phyloP scores from a whole-genome alignment of 2,113 vertebrate species.

The Dasyornis broadbenti region DNA sequence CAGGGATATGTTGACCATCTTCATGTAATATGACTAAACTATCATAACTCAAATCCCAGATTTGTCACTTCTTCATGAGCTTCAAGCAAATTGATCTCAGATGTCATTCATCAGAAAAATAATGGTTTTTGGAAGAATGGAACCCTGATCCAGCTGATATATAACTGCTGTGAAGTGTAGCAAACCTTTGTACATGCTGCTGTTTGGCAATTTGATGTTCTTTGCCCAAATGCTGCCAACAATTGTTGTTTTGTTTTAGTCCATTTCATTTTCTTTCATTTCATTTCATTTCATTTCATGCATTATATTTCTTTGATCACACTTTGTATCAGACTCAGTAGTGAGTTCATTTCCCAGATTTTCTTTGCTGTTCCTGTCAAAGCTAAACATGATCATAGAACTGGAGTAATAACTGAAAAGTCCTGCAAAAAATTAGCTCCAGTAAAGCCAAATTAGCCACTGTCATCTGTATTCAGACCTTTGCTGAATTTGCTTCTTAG shows the following conservation, averaged over 20 bases:
- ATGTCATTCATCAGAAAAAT: not conserved
- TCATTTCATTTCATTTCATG: not conserved
- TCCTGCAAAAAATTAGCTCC: not conserved
- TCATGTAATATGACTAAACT: not conserved
- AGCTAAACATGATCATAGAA: not conserved
- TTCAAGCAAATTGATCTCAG: not conserved
- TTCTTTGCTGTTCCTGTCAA: not conserved
- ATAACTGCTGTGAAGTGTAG: not conserved
- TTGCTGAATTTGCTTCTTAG: not conserved
- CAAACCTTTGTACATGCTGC: not conserved
- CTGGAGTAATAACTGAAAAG: not conserved
- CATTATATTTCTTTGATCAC: not conserved
- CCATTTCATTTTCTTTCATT: not conserved
- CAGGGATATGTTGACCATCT: not conserved
- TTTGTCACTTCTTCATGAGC: not conserved
- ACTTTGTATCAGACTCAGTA: not conserved
- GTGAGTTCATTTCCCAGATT: not conserved
- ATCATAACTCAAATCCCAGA: not conserved
- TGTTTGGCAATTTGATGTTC: not conserved
- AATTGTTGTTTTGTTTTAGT: not conserved
- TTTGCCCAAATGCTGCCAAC: not conserved
- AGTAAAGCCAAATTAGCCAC: not conserved
- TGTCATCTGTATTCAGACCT: not conserved
- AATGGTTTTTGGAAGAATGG: not conserved
- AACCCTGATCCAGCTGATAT: not conserved